Percentiles rank a stretch among this genome's conserved stretches.
Conservation (phyloP, 2,888 invertebrate genomes). For the Lithophane ornitopus region DNA sequence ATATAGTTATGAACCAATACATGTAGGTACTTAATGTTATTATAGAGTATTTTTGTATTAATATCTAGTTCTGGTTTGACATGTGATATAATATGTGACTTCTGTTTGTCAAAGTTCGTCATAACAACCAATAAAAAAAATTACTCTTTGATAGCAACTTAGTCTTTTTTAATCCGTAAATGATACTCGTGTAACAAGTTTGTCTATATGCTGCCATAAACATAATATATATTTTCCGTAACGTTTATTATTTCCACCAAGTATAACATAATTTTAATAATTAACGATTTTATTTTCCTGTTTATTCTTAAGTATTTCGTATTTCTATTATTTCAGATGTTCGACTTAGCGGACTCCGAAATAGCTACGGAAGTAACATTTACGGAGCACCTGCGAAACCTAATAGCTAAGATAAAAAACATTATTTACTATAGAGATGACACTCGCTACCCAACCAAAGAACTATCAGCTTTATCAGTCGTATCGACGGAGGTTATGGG, state of each 20-base stretch:
- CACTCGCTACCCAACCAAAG: constrained; percentile 87
- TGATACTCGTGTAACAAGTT: not conserved
- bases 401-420: constrained; percentile 88
- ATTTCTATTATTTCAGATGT: constrained; percentile 90
- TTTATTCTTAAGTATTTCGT: constrained; percentile 1
- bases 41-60: constrained; percentile 7
- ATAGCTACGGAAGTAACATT: constrained; percentile 93
- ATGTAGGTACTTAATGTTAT: constrained; percentile 42
- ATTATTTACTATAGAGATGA: constrained; percentile 86
- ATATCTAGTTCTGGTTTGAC: constrained; percentile 16
- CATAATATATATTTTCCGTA: not conserved
- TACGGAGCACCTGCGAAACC: constrained; percentile 91
- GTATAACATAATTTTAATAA: not conserved
- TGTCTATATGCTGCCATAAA: not conserved
- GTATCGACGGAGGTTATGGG: constrained; percentile 91
- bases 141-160: too few relatives aligned
- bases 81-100: not conserved
- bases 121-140: too few relatives aligned
- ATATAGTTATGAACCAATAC: constrained; percentile 59
- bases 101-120: not conserved
- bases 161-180: too few relatives aligned
- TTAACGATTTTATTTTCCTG: not conserved
- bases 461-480: constrained; percentile 90
- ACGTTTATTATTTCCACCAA: not conserved
- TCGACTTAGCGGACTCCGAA: constrained; percentile 92